Evolutionary conservation across 2,113 vertebrate species (phyloP), one percentile per base, ranked within the genome.

Genomic region (Tetrao urogallus): DNA sequence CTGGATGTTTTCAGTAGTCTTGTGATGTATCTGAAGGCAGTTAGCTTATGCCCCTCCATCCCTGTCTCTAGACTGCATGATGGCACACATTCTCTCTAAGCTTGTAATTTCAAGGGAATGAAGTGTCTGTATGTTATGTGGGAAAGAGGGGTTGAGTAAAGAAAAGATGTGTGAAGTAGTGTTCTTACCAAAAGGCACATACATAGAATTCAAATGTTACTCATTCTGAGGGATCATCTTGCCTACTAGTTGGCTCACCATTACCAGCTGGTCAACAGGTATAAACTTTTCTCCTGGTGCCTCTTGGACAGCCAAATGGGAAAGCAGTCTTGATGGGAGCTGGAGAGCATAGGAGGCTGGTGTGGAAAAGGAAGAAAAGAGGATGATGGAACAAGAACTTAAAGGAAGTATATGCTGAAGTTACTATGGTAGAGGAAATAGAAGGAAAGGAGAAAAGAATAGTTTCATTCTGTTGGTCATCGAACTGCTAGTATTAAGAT

Each of bases 41-140:
- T 72, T 64, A 22, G 32, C 72, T 88, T 73, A 50, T 45, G 56
- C 65, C 25, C 52, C 87, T 94, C 87, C 91, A 78, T 78, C 81
- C 76, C 60, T 88, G 73, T 81, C 86, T 95, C 76, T 56, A 89
- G 93, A 81, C 90, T 83, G 50, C 19, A 34, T 94, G 90, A 86
- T 34, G 71, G 80, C 42, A 80, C 80, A 30, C 12, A 38, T 77
- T 74, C 75, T 64, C 43, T 76, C 66, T 8, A 64, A 73, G 52
- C 30, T 87, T 61, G n/a, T 21, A 19, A 25, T 61, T 64, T 74
- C 75, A 56, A 71, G 18, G 43, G 79, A 89, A 24, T 80, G 57
- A 4, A 24, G 10, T 82, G 82, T 79, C 36, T 85, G 32, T 36
- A 36, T 82, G 54, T 32, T 92, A 25, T 80, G 12, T 63, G 88